A percentile compares a stretch with the other conserved stretches of the same genome.
Evolutionary conservation across 2,113 vertebrate species (phyloP).

Genomic region (Aphyosemion australe): DNA sequence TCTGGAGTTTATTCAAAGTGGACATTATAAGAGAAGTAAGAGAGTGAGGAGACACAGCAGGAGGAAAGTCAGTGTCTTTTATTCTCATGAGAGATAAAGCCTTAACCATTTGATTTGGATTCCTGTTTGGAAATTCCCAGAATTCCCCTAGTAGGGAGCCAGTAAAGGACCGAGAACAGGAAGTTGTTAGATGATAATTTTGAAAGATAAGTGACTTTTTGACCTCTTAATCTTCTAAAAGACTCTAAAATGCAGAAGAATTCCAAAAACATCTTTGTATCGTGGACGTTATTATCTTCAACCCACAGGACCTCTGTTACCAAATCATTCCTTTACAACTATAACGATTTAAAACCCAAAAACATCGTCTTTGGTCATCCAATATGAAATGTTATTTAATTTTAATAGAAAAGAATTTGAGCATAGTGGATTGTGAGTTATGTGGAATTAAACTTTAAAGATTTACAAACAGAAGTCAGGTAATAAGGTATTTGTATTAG

Average conservation of each 20-base stretch:
- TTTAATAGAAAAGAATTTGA: too few relatives aligned
- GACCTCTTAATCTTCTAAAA: not conserved
- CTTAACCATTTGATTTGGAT: constrained; percentile 50
- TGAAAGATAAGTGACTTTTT: constrained; percentile 4
- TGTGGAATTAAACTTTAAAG: too few relatives aligned
- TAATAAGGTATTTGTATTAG: too few relatives aligned
- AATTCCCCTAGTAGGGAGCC: constrained; percentile 12
- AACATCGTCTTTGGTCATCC: too few relatives aligned
- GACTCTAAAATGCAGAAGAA: not conserved
- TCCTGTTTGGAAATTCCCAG: constrained; percentile 46
- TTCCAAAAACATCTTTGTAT: too few relatives aligned
- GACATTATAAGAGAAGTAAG: constrained; percentile 31
- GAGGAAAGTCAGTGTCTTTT: constrained; percentile 47
- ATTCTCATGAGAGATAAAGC: constrained; percentile 37
- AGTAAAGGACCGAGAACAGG: constrained; percentile 1
- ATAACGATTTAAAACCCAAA: too few relatives aligned
- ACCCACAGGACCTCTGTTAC: too few relatives aligned
- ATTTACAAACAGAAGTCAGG: too few relatives aligned
- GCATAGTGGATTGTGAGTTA: too few relatives aligned
- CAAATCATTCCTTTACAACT: too few relatives aligned
- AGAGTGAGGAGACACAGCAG: constrained; percentile 29
- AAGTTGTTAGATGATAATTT: constrained; percentile 4
- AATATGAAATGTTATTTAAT: too few relatives aligned
- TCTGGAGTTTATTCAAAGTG: constrained; percentile 48
- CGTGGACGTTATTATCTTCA: too few relatives aligned